Evolutionary conservation across 2,888 invertebrate species (phyloP).

Genomic region (Linyphia triangularis): DNA sequence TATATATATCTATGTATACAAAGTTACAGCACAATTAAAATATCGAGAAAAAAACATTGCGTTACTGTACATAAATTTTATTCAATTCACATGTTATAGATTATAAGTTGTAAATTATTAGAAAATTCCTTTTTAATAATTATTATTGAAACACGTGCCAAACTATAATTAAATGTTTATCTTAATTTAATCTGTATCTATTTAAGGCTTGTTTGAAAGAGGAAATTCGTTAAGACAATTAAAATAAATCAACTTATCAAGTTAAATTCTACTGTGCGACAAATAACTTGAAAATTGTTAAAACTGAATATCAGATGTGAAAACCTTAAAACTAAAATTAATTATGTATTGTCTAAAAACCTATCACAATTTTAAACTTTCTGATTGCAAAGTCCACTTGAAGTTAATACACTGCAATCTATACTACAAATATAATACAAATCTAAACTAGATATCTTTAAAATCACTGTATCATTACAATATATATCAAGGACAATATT

Average conservation of each 20-base stretch:
- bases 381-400: too few relatives aligned
- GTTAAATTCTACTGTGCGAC: background rate
- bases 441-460: too few relatives aligned
- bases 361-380: too few relatives aligned
- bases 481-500: too few relatives aligned
- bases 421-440: too few relatives aligned
- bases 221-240: background rate
- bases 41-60: constrained; percentile 17
- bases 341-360: too few relatives aligned
- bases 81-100: background rate
- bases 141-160: constrained; percentile 13
- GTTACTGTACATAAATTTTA: constrained; percentile 21
- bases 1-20: constrained; percentile 49
- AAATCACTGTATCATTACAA: too few relatives aligned
- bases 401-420: too few relatives aligned
- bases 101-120: constrained; percentile 7
- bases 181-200: background rate
- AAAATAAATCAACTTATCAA: background rate
- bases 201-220: background rate
- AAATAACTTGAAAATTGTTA: background rate
- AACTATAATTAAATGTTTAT: constrained; percentile 1
- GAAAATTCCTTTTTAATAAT: background rate
- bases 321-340: too few relatives aligned
- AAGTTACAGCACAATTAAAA: constrained; percentile 1
- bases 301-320: too few relatives aligned